These are phyloP conservation scores for Dryoscopus gambensis DNA, from an alignment of 2,113 vertebrate species.

Conservation along the genomic window DNA sequence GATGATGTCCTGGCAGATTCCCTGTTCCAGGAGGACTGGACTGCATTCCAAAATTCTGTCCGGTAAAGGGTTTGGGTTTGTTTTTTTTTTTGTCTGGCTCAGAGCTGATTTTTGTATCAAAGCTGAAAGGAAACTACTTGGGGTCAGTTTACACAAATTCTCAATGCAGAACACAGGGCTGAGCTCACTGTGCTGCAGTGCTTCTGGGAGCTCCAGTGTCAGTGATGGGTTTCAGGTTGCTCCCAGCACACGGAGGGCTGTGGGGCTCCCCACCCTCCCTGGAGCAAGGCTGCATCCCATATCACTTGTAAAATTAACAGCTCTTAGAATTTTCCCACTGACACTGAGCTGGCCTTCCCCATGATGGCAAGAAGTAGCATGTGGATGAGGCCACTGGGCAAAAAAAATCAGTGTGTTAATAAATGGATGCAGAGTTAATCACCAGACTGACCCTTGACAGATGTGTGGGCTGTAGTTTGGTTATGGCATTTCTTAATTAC, in stretches of 20 bases:
- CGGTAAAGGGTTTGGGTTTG: slow-evolving; percentile 67
- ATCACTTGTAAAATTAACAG: not conserved
- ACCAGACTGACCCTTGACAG: not conserved
- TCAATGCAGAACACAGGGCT: not conserved
- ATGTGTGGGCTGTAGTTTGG: not conserved
- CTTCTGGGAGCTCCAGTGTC: not conserved
- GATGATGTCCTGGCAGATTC: slow-evolving; percentile 79
- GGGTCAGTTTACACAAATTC: not conserved
- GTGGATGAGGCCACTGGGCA: not conserved
- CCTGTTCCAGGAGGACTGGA: slow-evolving; percentile 94
- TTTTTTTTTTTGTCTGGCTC: not conserved
- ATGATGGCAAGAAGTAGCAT: not conserved
- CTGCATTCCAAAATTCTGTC: slow-evolving; percentile 91
- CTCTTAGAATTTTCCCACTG: not conserved
- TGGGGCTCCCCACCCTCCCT: not conserved
- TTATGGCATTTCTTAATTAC: not conserved
- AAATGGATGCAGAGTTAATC: not conserved
- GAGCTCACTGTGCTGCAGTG: not conserved
- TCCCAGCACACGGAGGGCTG: not conserved
- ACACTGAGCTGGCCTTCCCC: not conserved
- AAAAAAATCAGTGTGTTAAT: not conserved
- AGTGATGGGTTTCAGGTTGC: not conserved
- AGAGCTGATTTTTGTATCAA: not conserved
- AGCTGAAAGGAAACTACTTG: not conserved
- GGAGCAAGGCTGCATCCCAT: not conserved